Evolutionary conservation across 1,140 invertebrate species (phyloP), one percentile per base, ranked within the genome.

Genomic region (Nephila pilipes): DNA sequence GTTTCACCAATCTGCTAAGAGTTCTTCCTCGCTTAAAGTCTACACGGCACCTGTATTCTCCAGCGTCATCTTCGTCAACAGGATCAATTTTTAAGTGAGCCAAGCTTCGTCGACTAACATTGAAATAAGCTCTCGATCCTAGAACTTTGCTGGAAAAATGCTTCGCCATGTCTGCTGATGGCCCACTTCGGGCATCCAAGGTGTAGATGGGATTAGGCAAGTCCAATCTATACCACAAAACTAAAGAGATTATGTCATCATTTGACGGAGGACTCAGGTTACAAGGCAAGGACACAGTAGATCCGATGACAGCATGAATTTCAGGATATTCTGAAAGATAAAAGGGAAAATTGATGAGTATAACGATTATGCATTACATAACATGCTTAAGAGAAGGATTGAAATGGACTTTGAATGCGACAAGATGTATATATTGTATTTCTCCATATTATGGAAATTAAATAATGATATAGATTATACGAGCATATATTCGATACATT

Each of bases 21-120:
- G 98, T 98, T 0, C 98, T 98, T 25, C 98, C 98, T 95, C 98
- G 98, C 95, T 97, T 97, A 95, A 98, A 99, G 95, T 99, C 98
- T 2, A 98, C 98, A 92, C 98, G 96, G 95, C 98, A 98, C 22
- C 93, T 96, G 95, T 98, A 98, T 93, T 98, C 96, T 20, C 98
- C 98, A 95, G 98, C 97, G 95, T 99, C 98, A 94, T 97, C 97
- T 94, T 96, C 96, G 94, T 97, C 97, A 22, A 98, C 97, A 55
- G 97, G 97, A 94, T 97, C 97, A 60, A 99, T 96, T 55, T 97
- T 97, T n/a, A 99, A 96, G 22, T 97, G 96, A 1, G 98, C 97
- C 6, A 98, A 46, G 54, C 90, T 92, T 25, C 87, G 63, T 32
- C 92, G 75, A 57, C 58, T 85, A 10, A 93, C 80, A 46, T 94